Evolutionary conservation across 2,888 invertebrate species (phyloP).

Genomic region (Drosophila peninsularis): DNA sequence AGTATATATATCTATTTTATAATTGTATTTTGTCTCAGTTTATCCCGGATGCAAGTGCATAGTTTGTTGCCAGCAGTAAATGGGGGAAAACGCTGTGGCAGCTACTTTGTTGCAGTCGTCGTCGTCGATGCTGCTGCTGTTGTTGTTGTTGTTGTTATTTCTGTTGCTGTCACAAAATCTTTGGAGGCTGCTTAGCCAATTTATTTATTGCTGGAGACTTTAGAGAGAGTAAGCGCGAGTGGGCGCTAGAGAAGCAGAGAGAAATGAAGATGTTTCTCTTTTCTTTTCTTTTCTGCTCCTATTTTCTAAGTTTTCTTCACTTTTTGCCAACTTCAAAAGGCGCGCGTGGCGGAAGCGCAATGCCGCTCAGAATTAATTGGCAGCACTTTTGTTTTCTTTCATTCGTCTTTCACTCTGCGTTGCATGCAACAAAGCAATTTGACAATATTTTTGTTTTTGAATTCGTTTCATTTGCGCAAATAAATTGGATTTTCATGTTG

Average conservation of each 20-base stretch:
- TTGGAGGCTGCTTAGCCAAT: constrained; percentile 47
- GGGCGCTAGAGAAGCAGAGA: neutral
- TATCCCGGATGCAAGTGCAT: constrained; percentile 58
- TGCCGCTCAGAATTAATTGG: constrained; percentile 53
- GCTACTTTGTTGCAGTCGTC: constrained; percentile 20
- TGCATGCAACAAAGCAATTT: constrained; percentile 68
- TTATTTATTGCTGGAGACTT: constrained; percentile 48
- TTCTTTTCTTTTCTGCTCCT: neutral
- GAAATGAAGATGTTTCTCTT: constrained; percentile 46
- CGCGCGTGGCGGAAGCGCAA: constrained; percentile 42
- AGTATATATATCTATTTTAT: neutral
- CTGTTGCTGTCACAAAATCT: constrained; percentile 49
- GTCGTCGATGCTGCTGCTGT: constrained; percentile 5
- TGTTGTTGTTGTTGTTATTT: constrained; percentile 20
- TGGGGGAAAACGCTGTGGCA: constrained; percentile 43
- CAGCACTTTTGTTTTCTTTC: constrained; percentile 23
- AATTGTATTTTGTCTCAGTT: neutral
- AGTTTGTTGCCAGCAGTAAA: constrained; percentile 21
- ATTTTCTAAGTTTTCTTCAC: constrained; percentile 11
- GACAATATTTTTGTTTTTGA: constrained; percentile 53
- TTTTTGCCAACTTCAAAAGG: constrained; percentile 44
- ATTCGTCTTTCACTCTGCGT: constrained; percentile 11
- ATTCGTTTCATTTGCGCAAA: constrained; percentile 16
- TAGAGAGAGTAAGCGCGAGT: neutral
- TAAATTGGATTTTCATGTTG: constrained; percentile 58